Base-by-base conservation (phyloP, 2,113 vertebrate species). In the Lepidothrix coronata region DNA sequence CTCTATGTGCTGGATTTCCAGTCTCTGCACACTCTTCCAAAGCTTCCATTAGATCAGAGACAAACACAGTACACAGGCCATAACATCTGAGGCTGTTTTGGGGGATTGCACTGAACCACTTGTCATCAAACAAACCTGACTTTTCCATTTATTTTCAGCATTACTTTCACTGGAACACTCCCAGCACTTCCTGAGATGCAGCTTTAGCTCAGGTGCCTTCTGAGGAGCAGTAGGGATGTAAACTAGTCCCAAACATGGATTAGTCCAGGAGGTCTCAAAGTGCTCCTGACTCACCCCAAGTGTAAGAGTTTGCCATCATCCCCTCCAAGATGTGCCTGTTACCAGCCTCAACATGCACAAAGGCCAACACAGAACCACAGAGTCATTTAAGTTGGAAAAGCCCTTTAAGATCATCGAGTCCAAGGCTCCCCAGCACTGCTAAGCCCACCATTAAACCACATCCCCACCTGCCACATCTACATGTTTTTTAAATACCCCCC, bases 121-220 rank as follows among this genome's bases (percentile, higher is more conserved):
- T 24, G 5, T 37, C n/a, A 52, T n/a, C n/a, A 52, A 70, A 21
- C 11, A 8, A 73, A 49, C 13, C 18, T 30, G 21, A 33, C 12
- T 43, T 79, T 89, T 33, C 25, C 21, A 19, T 25, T 55, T 28
- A 7, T 2, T 73, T 57, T 44, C 24, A 61, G 37, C 30, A 23
- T 49, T 13, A 15, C 41, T 3, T 58, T 55, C 27, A 8, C 1
- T 68, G 48, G 21, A 63, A 52, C 0, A 0, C 14, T 55, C 46
- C 11, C 30, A 59, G 6, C 4, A 0, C 9, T 35, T 75, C 16
- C 23, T 22, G 39, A 17, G 48, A 9, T 4, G 33, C 6, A 1
- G 28, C 22, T 66, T 6, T 6, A 49, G 65, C 71, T 49, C 61
- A 43, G 57, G 27, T 6, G 21, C 35, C 12, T 27, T 80, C 44